Conservation (phyloP, 2,113 vertebrate species). For the Thomomys bottae region DNA sequence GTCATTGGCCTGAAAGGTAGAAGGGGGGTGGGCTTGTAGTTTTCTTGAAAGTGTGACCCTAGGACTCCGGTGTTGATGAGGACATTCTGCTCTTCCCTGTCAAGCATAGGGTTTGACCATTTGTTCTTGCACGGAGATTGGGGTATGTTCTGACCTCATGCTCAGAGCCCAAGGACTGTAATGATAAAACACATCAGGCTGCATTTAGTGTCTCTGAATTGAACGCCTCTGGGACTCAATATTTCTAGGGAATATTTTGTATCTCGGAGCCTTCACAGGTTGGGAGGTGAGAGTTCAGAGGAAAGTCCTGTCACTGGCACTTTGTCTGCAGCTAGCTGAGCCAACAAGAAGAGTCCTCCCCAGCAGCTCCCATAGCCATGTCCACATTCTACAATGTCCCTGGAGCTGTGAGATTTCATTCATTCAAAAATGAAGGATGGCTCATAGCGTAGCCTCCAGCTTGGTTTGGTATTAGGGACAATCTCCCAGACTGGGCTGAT, state of each 20-base stretch:
- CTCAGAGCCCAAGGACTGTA: background rate
- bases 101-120: background rate
- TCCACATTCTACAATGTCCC: background rate
- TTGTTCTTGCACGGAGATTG: background rate
- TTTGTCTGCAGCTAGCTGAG: no score
- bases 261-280: background rate
- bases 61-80: accelerated
- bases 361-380: background rate
- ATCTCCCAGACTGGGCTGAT: background rate
- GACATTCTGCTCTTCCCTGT: no score
- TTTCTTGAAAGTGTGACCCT: no score
- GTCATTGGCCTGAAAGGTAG: background rate
- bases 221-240: background rate
- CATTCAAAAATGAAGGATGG: background rate
- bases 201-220: background rate
- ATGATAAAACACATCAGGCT: background rate
- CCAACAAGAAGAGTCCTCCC: no score
- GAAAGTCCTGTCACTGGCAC: no score
- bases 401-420: background rate
- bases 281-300: no score
- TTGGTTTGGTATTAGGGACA: no score
- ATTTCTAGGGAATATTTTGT: background rate
- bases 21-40: accelerated
- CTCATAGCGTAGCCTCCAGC: no score
- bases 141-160: background rate